Evolutionary conservation across 2,888 invertebrate genomes (phyloP), one percentile per base, ranked within the genome.

Genomic region (Ichneumoninae sp.): DNA sequence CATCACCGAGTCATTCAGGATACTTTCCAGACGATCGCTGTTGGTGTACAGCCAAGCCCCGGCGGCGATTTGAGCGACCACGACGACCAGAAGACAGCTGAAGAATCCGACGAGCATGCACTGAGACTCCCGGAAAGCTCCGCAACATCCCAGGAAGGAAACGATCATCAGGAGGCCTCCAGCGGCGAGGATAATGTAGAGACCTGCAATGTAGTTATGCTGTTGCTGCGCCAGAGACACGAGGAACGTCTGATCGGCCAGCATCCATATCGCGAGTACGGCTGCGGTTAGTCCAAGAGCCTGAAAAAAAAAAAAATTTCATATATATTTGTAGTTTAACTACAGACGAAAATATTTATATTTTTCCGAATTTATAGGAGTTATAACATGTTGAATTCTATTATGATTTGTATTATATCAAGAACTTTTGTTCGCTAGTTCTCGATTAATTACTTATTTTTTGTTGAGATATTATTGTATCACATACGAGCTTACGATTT

Each of bases 81-180:
- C 95, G 83, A 97, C 96, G 83, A 97, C 95, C 89, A 97, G 94
- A 83, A 97, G 94, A 86, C 96, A 95, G 89, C 96, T 95, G 94
- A 97, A 97, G 94, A 97, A 97, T 96, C 97, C 93, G 84, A 96
- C 95, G 62, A 98, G 95, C 94, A 97, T 95, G 92, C 97, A 97
- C 90, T 96, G 96, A 26, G 96, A 97, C 93, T 97, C 97, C 89
- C 96, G 95, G 85, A 96, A 95, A 7, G 97, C 97, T 50, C 98
- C 98, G 91, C 97, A 97, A 91, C 97, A 98, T 78, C 98, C 98
- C 66, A 98, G 95, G 93, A 97, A 96, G 19, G 97, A 96, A 36
- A 97, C 96, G 60, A 97, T 92, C 83, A 97, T 95, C 93, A 97
- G 96, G 72, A 97, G 94, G 54, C 95, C 94, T 6, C 97, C 97